These are phyloP conservation scores for Hyles lineata DNA, from an alignment of 2,888 invertebrate genomes.

Conservation along the genomic window DNA sequence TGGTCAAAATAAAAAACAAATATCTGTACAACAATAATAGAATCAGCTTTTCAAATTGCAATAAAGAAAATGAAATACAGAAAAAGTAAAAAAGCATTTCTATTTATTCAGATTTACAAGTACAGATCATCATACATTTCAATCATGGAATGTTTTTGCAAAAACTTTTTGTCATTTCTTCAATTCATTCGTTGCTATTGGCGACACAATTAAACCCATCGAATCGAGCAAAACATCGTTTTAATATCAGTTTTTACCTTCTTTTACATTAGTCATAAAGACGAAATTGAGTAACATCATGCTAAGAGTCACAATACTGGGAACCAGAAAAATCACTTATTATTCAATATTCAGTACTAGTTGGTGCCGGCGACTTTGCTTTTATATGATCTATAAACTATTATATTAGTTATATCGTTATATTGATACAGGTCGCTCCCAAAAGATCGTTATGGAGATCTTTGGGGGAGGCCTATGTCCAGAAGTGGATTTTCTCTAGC, in stretches of 20 bases:
- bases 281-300: background rate
- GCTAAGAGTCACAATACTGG: background rate
- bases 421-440: too few relatives aligned
- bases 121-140: conserved; percentile 20
- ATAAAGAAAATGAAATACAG: background rate
- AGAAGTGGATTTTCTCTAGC: too few relatives aligned
- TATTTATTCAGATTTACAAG: background rate
- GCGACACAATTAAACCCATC: background rate
- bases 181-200: background rate
- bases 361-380: too few relatives aligned
- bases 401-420: too few relatives aligned
- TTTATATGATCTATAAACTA: too few relatives aligned
- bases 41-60: background rate
- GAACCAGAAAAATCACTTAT: background rate
- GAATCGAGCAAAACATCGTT: background rate
- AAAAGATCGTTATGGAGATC: too few relatives aligned
- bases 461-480: too few relatives aligned
- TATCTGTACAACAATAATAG: background rate
- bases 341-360: conserved; percentile 2
- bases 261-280: conserved; percentile 8
- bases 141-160: conserved; percentile 17
- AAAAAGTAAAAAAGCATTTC: background rate
- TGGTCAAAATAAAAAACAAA: too few relatives aligned
- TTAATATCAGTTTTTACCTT: background rate
- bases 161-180: conserved; percentile 13